Evolutionary conservation across 2,888 invertebrate genomes (phyloP).

Genomic region (Pristionchus fissidentatus): DNA sequence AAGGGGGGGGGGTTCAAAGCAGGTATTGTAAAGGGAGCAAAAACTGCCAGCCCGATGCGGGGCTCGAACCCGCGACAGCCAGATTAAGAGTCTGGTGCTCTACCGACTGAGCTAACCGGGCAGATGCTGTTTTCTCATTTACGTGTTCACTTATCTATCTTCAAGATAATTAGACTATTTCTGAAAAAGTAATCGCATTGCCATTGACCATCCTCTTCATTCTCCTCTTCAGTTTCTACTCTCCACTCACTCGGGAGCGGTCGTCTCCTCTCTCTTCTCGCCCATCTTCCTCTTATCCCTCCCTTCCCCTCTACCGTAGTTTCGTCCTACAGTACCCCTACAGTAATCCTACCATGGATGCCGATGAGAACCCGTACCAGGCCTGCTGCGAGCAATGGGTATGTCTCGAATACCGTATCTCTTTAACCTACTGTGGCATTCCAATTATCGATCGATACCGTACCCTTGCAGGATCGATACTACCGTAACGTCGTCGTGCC

Average conservation of each 20-base stretch:
- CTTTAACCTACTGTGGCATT: too few relatives aligned
- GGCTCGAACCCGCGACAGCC: slow-evolving; percentile 60
- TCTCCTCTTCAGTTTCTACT: slow-evolving; percentile 38
- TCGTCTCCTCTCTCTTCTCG: slow-evolving; percentile 44
- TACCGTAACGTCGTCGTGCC: slow-evolving; percentile 9
- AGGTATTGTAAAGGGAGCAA: too few relatives aligned
- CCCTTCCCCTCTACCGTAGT: neutral
- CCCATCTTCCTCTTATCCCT: neutral
- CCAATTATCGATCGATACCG: neutral
- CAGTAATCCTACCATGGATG: neutral
- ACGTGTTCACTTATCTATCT: too few relatives aligned
- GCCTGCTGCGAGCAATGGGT: slow-evolving; percentile 34
- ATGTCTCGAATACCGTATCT: neutral
- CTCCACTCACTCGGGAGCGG: slow-evolving; percentile 5
- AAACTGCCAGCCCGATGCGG: slow-evolving; percentile 51
- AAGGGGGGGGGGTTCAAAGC: too few relatives aligned
- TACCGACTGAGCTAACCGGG: slow-evolving; percentile 71
- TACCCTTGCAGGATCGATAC: slow-evolving; percentile 27
- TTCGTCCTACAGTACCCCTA: neutral
- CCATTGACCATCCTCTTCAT: neutral
- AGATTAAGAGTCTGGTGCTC: slow-evolving; percentile 71
- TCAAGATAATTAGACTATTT: too few relatives aligned
- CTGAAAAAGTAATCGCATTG: too few relatives aligned
- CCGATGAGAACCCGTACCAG: slow-evolving; percentile 45
- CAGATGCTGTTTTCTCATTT: too few relatives aligned